Percentiles rank a stretch among this genome's conserved stretches.
These are phyloP conservation scores for Cartodere bifasciata DNA, from an alignment of 2,888 invertebrate species.

Conservation along the genomic window DNA sequence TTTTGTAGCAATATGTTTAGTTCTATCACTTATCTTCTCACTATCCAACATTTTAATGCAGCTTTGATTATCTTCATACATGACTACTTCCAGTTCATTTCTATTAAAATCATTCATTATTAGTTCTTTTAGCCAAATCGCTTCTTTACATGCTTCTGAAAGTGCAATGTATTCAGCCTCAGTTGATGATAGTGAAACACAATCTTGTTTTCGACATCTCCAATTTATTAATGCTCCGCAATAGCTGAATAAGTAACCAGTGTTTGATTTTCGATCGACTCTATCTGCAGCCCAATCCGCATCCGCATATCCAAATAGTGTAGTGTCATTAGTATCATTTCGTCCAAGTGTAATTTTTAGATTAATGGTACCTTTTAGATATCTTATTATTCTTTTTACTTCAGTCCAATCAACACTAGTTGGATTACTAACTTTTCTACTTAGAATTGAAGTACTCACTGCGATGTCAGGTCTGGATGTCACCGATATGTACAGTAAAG, in stretches of 20 bases:
- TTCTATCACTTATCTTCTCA: slow-evolving; percentile 7
- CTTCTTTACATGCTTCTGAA: slow-evolving; percentile 15
- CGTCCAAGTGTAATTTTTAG: slow-evolving; percentile 12
- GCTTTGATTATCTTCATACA: slow-evolving; percentile 15
- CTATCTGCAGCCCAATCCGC: slow-evolving; percentile 25
- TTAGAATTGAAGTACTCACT: slow-evolving; percentile 18
- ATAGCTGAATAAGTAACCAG: slow-evolving; percentile 20
- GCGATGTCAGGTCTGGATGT: slow-evolving; percentile 21
- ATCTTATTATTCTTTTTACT: slow-evolving; percentile 19
- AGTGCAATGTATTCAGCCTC: slow-evolving; percentile 21
- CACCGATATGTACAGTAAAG: no score
- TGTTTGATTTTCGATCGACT: slow-evolving; percentile 22
- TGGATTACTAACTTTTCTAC: slow-evolving; percentile 19
- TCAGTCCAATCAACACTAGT: slow-evolving; percentile 20
- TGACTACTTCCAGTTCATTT: background rate
- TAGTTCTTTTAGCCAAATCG: slow-evolving; percentile 12
- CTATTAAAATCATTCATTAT: slow-evolving; percentile 10
- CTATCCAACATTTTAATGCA: slow-evolving; percentile 11
- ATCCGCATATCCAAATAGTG: slow-evolving; percentile 22
- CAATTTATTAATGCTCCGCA: slow-evolving; percentile 21
- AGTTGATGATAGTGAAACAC: slow-evolving; percentile 16
- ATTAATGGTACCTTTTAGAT: slow-evolving; percentile 17
- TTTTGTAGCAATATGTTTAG: slow-evolving; percentile 14
- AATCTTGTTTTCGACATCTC: slow-evolving; percentile 21
- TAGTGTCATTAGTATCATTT: slow-evolving; percentile 1